A percentile compares a stretch with the other conserved stretches of the same genome.
Evolutionary conservation across 2,797 vertebrate genomes (phyloP).

Genomic region (Falco rusticolus): DNA sequence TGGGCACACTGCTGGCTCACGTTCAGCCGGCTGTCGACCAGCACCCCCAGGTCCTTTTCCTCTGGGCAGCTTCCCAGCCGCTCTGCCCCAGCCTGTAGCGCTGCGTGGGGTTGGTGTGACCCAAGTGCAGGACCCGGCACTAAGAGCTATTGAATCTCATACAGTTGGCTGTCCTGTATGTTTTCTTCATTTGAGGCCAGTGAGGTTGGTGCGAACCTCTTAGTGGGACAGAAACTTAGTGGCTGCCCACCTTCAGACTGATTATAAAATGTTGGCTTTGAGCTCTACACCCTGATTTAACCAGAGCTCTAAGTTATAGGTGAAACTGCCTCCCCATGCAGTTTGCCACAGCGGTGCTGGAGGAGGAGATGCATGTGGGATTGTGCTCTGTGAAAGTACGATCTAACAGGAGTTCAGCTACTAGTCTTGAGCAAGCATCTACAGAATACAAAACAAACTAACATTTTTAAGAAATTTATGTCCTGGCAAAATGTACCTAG

Average conservation of each 20-base stretch:
- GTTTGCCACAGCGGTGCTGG: background rate
- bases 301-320: background rate
- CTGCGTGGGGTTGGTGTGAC: too few relatives aligned
- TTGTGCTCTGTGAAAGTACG: background rate
- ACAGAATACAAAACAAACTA: background rate
- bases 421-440: background rate
- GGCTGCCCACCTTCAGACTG: background rate
- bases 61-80: too few relatives aligned
- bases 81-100: too few relatives aligned
- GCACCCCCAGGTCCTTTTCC: too few relatives aligned
- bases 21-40: too few relatives aligned
- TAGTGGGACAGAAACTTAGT: background rate
- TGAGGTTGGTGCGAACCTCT: background rate
- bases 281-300: background rate
- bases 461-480: background rate
- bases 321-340: background rate
- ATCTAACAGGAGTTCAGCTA: background rate
- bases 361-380: background rate
- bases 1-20: too few relatives aligned
- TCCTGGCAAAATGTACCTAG: background rate
- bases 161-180: accelerated
- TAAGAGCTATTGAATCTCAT: too few relatives aligned
- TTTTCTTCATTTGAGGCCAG: background rate
- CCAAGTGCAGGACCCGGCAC: too few relatives aligned
- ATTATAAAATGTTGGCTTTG: background rate